These are phyloP conservation scores for Cephonodes hylas DNA, from an alignment of 2,888 invertebrate genomes.

Conservation along the genomic window DNA sequence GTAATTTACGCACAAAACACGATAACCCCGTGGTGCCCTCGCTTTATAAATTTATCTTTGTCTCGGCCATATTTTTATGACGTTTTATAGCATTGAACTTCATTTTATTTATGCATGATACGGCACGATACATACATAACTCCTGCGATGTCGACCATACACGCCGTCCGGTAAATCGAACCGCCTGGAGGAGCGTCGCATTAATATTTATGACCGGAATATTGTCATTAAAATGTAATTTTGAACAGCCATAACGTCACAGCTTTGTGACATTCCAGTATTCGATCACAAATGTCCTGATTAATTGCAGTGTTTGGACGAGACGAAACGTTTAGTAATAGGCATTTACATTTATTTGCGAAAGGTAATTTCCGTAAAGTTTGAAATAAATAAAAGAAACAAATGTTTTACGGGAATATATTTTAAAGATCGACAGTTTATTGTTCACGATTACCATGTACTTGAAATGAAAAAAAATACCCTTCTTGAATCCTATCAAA, in stretches of 20 bases:
- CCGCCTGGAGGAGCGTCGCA: slow-evolving; percentile 58
- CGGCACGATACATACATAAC: slow-evolving; percentile 29
- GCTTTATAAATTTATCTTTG: slow-evolving; percentile 8
- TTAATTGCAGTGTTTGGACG: background rate
- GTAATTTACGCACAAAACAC: slow-evolving; percentile 3
- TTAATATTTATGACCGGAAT: slow-evolving; percentile 75
- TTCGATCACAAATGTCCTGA: slow-evolving; percentile 52
- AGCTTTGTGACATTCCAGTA: slow-evolving; percentile 22
- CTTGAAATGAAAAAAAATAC: too few relatives aligned
- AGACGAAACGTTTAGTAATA: background rate
- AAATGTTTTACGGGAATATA: too few relatives aligned
- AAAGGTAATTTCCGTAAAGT: too few relatives aligned
- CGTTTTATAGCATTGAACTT: slow-evolving; percentile 2
- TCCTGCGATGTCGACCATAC: slow-evolving; percentile 44
- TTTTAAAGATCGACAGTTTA: too few relatives aligned
- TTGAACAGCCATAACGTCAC: slow-evolving; percentile 41
- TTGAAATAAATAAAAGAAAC: too few relatives aligned
- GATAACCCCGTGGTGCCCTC: slow-evolving; percentile 1
- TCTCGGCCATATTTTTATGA: slow-evolving; percentile 4
- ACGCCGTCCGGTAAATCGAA: slow-evolving; percentile 48
- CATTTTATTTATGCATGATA: slow-evolving; percentile 29
- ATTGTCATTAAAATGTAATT: slow-evolving; percentile 73
- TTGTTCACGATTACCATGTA: too few relatives aligned
- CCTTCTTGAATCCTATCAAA: too few relatives aligned
- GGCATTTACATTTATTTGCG: too few relatives aligned